These are phyloP conservation scores for Linnaemya tessellans DNA, from an alignment of 2,888 invertebrate genomes.

Conservation along the genomic window DNA sequence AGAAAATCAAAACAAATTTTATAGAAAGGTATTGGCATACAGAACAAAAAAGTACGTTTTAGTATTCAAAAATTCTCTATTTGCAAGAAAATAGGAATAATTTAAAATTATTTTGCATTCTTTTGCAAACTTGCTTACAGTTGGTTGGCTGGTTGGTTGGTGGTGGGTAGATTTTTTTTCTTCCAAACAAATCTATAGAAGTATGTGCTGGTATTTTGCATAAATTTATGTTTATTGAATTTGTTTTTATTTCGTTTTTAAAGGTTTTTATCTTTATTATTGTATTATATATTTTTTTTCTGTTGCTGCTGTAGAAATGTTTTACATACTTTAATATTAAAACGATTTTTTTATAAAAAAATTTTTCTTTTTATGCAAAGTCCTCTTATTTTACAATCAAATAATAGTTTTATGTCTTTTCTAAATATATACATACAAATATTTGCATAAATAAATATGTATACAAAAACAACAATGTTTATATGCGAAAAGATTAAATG, in stretches of 20 bases:
- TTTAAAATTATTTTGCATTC: slow-evolving; percentile 19
- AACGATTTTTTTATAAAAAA: neutral
- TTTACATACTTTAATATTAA: slow-evolving; percentile 50
- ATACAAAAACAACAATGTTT: slow-evolving; percentile 4
- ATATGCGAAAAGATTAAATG: slow-evolving; percentile 36
- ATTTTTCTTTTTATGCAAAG: slow-evolving; percentile 9
- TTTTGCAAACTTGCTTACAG: slow-evolving; percentile 29
- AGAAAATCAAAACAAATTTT: slow-evolving; percentile 22
- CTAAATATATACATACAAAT: slow-evolving; percentile 36
- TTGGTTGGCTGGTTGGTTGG: slow-evolving; percentile 57
- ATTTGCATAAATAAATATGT: slow-evolving; percentile 48
- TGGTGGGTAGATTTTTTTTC: slow-evolving; percentile 71
- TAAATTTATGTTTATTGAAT: slow-evolving; percentile 77
- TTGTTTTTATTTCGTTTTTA: slow-evolving; percentile 68
- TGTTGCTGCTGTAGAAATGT: neutral
- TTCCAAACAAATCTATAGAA: slow-evolving; percentile 51
- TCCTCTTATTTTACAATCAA: slow-evolving; percentile 28
- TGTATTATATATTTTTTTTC: slow-evolving; percentile 1
- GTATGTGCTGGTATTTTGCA: slow-evolving; percentile 75
- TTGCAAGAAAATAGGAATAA: slow-evolving; percentile 26
- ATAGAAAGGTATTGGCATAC: slow-evolving; percentile 30
- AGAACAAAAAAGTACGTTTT: slow-evolving; percentile 29
- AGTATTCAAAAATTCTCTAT: slow-evolving; percentile 47
- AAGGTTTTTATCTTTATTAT: slow-evolving; percentile 9
- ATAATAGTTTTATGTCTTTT: slow-evolving; percentile 62